Evolutionary conservation across 2,113 vertebrate species (phyloP), one percentile per base, ranked within the genome.

Genomic region (Heterochromis multidens): DNA sequence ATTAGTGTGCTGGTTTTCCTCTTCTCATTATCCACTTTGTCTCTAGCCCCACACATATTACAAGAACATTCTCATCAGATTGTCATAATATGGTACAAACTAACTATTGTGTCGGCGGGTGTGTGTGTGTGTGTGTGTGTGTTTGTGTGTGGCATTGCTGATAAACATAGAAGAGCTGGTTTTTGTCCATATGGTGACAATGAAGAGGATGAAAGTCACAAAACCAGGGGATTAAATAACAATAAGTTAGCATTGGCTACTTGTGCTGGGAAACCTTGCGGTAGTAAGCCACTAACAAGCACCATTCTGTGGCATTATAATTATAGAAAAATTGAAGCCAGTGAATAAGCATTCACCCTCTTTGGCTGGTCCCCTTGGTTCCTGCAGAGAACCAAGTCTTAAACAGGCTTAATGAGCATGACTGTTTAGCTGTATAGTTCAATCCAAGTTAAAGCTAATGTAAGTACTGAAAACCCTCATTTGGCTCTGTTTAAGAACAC

Each of bases 1-100:
- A 90, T 91, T 89, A 89, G 46, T 85, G 58, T 37, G 77, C 78
- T 82, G 72, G 63, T 85, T 84, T 77, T 76, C 37, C 79, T 77
- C 1, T 14, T 29, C 56, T 76, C 14, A 0, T 77, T 82, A 59
- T 79, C 59, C 43, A n/a, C 21, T 54, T 35, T 27, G 12, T 56
- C 49, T 61, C 63, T 86, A 52, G 49, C 27, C 8, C 9, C 9
- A 25, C 23, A 37, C 54, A 81, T 29, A 79, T 88, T 61, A 57
- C 16, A 3, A 83, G 70, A 54, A 40, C 17, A 12, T 76, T 77
- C 58, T 62, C 86, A 79, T 87, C 85, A 46, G 13, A 76, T 46
- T 54, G 46, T 65, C 67, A 56, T 56, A 78, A 25, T 40, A 74
- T 37, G 13, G 19, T 81, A 58, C 54, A 13, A 31, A 33, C 27